These are phyloP conservation scores for Zeuzera pyrina DNA, from an alignment of 2,888 invertebrate genomes.

Conservation along the genomic window DNA sequence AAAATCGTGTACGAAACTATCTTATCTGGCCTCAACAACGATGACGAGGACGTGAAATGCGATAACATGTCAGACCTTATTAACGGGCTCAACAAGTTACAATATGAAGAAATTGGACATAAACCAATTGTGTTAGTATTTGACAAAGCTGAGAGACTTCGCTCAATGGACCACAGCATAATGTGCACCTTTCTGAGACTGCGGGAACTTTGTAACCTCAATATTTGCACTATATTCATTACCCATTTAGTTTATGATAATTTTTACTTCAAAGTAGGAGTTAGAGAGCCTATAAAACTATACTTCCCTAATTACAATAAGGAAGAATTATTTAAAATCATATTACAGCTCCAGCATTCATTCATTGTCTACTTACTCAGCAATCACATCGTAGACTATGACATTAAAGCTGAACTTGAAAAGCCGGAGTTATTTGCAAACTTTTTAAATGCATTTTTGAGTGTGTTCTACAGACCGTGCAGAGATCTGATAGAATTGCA, in stretches of 20 bases:
- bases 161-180: constrained; percentile 82
- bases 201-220: constrained; percentile 79
- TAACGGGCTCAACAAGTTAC: constrained; percentile 49
- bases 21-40: constrained; percentile 71
- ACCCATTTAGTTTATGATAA: constrained; percentile 88
- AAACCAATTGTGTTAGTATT: constrained; percentile 78
- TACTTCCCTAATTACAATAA: constrained; percentile 87
- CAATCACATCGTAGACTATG: constrained; percentile 32
- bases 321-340: constrained; percentile 74
- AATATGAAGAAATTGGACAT: constrained; percentile 26
- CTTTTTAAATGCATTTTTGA: constrained; percentile 87
- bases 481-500: constrained; percentile 88
- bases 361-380: constrained; percentile 41
- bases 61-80: constrained; percentile 81
- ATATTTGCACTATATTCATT: constrained; percentile 83
- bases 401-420: constrained; percentile 38
- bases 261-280: constrained; percentile 79
- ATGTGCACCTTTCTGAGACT: constrained; percentile 81
- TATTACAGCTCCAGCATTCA: constrained; percentile 45
- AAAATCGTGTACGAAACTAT: constrained; percentile 85
- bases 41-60: constrained; percentile 65
- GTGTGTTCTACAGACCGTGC: constrained; percentile 88
- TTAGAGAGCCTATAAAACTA: constrained; percentile 80
- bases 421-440: constrained; percentile 78
- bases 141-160: constrained; percentile 86